Evolutionary conservation across 2,797 vertebrate genomes (phyloP).

Genomic region (Alauda arvensis): DNA sequence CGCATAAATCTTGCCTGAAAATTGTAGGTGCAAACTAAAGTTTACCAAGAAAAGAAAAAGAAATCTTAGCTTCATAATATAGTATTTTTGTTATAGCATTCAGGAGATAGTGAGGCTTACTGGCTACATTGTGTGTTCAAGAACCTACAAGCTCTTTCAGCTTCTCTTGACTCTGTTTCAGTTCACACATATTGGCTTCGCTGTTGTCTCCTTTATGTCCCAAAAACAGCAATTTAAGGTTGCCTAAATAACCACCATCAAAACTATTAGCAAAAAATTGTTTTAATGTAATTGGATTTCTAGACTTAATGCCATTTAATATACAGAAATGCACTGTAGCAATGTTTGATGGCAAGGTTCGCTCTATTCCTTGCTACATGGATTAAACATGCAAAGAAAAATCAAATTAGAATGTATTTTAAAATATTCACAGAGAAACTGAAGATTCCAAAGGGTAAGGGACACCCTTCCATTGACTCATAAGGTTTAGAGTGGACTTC

Average conservation of each 20-base stretch:
- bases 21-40: not conserved
- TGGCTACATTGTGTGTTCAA: fast-evolving
- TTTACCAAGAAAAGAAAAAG: not conserved
- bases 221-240: not conserved
- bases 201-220: not conserved
- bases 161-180: not conserved
- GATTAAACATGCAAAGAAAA: not conserved
- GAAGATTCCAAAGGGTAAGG: not conserved
- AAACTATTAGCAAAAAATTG: not conserved
- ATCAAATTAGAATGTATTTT: not conserved
- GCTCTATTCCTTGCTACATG: not conserved
- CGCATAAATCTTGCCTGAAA: not conserved
- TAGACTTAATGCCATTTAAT: not conserved
- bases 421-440: not conserved
- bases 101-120: not conserved
- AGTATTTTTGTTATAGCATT: not conserved
- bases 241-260: not conserved
- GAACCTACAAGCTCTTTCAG: not conserved
- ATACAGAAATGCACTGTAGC: not conserved
- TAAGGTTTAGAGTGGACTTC: not conserved
- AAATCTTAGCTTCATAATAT: not conserved
- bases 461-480: not conserved
- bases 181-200: not conserved
- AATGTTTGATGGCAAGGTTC: not conserved
- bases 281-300: not conserved